Evolutionary conservation across 2,888 invertebrate species (phyloP).

Genomic region (Buathra laborator): DNA sequence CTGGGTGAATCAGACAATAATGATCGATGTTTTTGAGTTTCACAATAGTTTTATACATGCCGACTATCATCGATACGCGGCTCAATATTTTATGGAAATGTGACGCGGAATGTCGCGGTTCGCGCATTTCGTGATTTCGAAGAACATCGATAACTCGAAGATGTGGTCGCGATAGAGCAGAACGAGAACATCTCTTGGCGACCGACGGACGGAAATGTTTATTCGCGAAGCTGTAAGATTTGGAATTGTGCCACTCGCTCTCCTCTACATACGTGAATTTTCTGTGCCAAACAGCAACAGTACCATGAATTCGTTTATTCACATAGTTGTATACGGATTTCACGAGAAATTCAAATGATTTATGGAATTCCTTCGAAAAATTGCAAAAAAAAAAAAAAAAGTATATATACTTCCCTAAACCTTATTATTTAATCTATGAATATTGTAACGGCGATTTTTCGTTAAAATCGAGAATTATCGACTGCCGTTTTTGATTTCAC

Average conservation of each 20-base stretch:
- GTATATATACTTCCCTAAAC: too few species aligned
- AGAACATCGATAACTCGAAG: conserved; percentile 68
- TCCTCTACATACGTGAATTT: conserved; percentile 79
- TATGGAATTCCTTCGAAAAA: conserved; percentile 70
- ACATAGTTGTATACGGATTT: conserved; percentile 72
- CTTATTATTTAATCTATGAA: too few species aligned
- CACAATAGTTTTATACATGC: too few species aligned
- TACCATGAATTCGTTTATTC: conserved; percentile 20
- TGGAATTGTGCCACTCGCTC: conserved; percentile 83
- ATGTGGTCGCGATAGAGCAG: conserved; percentile 41
- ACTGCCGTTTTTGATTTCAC: too few species aligned
- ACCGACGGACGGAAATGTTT: conserved; percentile 80
- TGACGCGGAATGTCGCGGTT: background rate
- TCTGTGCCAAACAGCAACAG: conserved; percentile 75
- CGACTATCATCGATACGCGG: too few species aligned
- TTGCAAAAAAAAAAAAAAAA: background rate
- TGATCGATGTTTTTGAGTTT: too few species aligned
- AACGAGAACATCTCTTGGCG: conserved; percentile 62
- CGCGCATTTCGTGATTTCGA: background rate
- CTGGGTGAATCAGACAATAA: background rate
- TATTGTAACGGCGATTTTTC: too few species aligned
- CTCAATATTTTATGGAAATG: background rate
- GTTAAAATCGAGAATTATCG: too few species aligned
- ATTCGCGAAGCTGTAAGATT: conserved; percentile 79
- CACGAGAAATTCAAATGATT: conserved; percentile 76